A percentile compares a stretch with the other conserved stretches of the same genome.
phyloP scores from a whole-genome alignment of 2,797 vertebrate genomes.

The Sylvilagus floridanus region DNA sequence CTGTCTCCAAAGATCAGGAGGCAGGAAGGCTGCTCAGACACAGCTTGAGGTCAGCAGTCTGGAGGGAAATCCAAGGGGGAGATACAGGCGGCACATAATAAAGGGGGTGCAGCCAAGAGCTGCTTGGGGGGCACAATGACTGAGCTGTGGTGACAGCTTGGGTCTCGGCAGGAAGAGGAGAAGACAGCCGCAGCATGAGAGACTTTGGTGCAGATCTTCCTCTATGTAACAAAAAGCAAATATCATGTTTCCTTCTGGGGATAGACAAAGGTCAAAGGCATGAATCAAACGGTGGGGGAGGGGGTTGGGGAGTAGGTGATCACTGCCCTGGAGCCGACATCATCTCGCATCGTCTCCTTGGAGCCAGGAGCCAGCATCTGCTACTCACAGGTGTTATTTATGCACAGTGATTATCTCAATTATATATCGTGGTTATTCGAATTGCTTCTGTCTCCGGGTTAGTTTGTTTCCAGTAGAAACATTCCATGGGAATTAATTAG shows the following conservation, averaged over 20 bases:
- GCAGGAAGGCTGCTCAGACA: background rate
- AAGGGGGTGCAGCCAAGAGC: background rate
- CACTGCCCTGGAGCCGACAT: background rate
- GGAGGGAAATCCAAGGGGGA: background rate
- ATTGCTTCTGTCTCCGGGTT: constrained; percentile 75
- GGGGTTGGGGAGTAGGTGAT: too few relatives aligned
- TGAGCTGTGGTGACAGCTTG: background rate
- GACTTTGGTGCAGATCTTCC: background rate
- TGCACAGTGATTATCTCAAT: constrained; percentile 82
- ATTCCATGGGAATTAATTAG: constrained; percentile 78
- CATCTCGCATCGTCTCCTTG: background rate
- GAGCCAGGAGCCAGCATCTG: constrained; percentile 86
- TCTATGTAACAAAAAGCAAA: background rate
- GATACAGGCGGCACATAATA: background rate
- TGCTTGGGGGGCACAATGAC: background rate
- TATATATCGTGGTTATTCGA: constrained; percentile 76
- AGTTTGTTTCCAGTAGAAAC: constrained; percentile 78
- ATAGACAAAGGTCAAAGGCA: constrained; percentile 50
- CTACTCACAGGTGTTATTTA: constrained; percentile 86
- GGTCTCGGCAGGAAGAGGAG: background rate
- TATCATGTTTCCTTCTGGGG: background rate
- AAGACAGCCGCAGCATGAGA: background rate
- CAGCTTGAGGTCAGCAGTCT: background rate
- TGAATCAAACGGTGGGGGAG: background rate
- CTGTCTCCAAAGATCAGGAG: background rate